Conservation (phyloP, 2,888 invertebrate genomes). For the Cryptophagus acutangulus region DNA sequence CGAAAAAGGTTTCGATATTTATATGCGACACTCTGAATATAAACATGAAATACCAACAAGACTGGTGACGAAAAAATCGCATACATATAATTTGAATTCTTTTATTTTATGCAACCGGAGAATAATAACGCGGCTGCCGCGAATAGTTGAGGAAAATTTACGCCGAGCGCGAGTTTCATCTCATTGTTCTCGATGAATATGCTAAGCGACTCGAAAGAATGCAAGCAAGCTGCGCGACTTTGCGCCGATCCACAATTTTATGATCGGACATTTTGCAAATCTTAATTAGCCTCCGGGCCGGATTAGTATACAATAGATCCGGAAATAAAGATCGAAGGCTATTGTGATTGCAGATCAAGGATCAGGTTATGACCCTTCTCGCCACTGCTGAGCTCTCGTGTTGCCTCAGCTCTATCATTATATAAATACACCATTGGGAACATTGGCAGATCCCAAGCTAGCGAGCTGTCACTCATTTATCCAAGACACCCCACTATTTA, state of each 20-base stretch:
- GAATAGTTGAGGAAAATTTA: conserved; percentile 50
- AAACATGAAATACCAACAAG: conserved; percentile 48
- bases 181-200: conserved; percentile 49
- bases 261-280: conserved; percentile 28
- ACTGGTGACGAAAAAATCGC: conserved; percentile 47
- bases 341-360: conserved; percentile 38
- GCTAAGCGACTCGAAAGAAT: conserved; percentile 42
- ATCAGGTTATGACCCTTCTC: conserved; percentile 45
- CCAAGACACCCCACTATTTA: conserved; percentile 47
- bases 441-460: conserved; percentile 36
- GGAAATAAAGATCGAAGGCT: conserved; percentile 18
- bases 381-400: conserved; percentile 35
- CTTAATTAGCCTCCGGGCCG: neutral
- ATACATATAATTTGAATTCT: conserved; percentile 49
- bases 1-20: conserved; percentile 36
- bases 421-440: conserved; percentile 49
- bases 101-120: conserved; percentile 45
- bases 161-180: conserved; percentile 43
- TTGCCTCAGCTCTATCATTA: conserved; percentile 45
- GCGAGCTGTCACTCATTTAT: conserved; percentile 48
- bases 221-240: conserved; percentile 25
- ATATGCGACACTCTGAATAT: conserved; percentile 48
- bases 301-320: conserved; percentile 3
- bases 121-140: conserved; percentile 47
- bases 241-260: neutral